Percentiles rank a stretch among this genome's conserved stretches.
Conservation (phyloP, 2,888 invertebrate genomes). For the Drosophila fulvimacula region DNA sequence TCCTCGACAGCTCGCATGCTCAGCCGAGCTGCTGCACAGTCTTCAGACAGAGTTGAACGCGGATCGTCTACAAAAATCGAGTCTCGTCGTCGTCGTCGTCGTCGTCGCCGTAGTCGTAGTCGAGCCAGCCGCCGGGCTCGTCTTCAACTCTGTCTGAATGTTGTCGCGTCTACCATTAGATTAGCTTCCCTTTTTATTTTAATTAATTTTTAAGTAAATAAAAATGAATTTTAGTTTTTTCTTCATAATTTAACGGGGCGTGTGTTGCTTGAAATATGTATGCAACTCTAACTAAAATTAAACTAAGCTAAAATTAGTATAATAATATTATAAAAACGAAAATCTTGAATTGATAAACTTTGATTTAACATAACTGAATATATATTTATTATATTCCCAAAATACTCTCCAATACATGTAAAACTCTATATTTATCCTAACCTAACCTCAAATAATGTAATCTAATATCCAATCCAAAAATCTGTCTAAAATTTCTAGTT, state of each 20-base stretch:
- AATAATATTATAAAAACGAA: too few species aligned
- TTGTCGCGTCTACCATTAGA: slow-evolving; percentile 65
- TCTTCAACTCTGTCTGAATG: slow-evolving; percentile 84
- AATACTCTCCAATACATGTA: too few species aligned
- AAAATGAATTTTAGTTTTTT: slow-evolving; percentile 4
- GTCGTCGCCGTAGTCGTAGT: slow-evolving; percentile 47
- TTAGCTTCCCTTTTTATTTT: slow-evolving; percentile 39
- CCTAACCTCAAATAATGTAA: too few species aligned
- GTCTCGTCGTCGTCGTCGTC: slow-evolving; percentile 72
- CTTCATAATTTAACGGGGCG: slow-evolving; percentile 36
- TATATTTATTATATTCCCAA: too few species aligned
- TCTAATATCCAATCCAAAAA: too few species aligned
- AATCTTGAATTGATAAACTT: too few species aligned
- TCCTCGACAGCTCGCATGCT: slow-evolving; percentile 63
- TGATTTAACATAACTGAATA: too few species aligned
- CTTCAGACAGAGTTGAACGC: slow-evolving; percentile 84
- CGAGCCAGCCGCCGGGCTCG: slow-evolving; percentile 63
- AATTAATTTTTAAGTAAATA: slow-evolving; percentile 22
- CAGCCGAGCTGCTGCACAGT: slow-evolving; percentile 71
- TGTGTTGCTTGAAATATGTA: slow-evolving; percentile 67
- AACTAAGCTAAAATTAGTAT: too few species aligned
- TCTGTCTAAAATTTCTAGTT: too few species aligned
- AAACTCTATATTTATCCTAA: too few species aligned
- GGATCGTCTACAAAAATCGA: slow-evolving; percentile 74
- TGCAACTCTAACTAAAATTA: slow-evolving; percentile 15